phyloP scores from a whole-genome alignment of 2,797 vertebrate genomes.

The Sphaeramia orbicularis region DNA sequence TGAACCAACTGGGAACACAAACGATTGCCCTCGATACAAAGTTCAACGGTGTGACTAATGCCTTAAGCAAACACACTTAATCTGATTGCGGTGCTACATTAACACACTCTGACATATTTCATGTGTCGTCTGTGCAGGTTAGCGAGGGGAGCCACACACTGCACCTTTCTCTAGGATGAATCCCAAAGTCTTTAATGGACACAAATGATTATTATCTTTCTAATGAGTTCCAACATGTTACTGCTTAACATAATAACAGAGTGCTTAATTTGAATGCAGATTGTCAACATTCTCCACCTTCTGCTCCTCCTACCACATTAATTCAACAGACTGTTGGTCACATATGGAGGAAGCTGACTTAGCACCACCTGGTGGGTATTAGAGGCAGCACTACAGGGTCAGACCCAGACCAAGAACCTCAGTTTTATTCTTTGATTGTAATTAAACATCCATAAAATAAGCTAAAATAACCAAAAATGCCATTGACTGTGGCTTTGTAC shows the following conservation, averaged over 20 bases:
- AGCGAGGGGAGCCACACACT: conserved; percentile 15
- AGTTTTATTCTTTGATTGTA: too few species aligned
- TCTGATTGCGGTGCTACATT: conserved; percentile 39
- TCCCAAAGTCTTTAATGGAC: conserved; percentile 63
- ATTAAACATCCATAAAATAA: too few species aligned
- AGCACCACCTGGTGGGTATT: conserved; percentile 81
- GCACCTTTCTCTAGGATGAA: conserved; percentile 36
- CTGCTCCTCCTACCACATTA: conserved; percentile 46
- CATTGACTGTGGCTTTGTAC: too few species aligned
- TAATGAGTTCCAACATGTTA: conserved; percentile 79
- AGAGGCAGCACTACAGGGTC: too few species aligned
- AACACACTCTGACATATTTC: conserved; percentile 49
- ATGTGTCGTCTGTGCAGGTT: conserved; percentile 18
- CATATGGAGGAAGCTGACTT: conserved; percentile 65
- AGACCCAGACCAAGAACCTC: too few species aligned
- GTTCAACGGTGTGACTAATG: conserved; percentile 36
- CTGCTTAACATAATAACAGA: conserved; percentile 79
- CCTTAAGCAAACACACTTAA: conserved; percentile 56
- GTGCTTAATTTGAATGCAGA: conserved; percentile 76
- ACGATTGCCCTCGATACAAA: conserved; percentile 16
- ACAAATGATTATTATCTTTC: conserved; percentile 80
- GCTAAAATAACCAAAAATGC: too few species aligned
- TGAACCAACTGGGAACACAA: conserved; percentile 13
- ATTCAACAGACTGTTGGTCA: conserved; percentile 30
- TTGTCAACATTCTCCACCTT: conserved; percentile 7